phyloP scores from a whole-genome alignment of 2,797 vertebrate genomes.

The Myripristis jacobus region DNA sequence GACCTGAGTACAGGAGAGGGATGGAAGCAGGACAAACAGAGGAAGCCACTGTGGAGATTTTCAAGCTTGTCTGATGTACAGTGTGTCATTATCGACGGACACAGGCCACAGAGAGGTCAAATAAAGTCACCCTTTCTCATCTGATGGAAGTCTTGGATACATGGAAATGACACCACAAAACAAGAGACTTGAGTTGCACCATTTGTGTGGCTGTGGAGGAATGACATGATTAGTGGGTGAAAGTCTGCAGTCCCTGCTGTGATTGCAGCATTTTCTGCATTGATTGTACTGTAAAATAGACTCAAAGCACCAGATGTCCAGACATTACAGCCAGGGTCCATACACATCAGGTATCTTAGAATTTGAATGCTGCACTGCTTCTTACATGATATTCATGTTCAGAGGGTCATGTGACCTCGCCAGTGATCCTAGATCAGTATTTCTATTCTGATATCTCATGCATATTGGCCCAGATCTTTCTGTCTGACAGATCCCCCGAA shows the following conservation, averaged over 20 bases:
- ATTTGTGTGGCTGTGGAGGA: background rate
- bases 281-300: slow-evolving; percentile 8
- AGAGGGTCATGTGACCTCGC: slow-evolving; percentile 40
- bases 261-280: slow-evolving; percentile 24
- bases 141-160: slow-evolving; percentile 24
- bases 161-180: slow-evolving; percentile 5
- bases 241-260: background rate
- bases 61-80: slow-evolving; percentile 2
- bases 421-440: slow-evolving; percentile 26
- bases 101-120: slow-evolving; percentile 4
- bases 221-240: background rate
- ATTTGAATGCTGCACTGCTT: background rate
- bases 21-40: no score
- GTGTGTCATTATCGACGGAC: slow-evolving; percentile 5
- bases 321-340: slow-evolving; percentile 20
- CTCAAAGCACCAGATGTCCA: background rate
- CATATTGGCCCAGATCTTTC: background rate
- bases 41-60: background rate
- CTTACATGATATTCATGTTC: background rate
- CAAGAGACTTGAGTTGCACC: background rate
- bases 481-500: background rate
- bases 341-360: background rate
- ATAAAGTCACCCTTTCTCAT: slow-evolving; percentile 15
- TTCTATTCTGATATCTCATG: background rate
- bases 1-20: slow-evolving; percentile 10